Evolutionary conservation across 2,888 invertebrate genomes (phyloP), one percentile per base, ranked within the genome.

Genomic region (Eulithis testata): DNA sequence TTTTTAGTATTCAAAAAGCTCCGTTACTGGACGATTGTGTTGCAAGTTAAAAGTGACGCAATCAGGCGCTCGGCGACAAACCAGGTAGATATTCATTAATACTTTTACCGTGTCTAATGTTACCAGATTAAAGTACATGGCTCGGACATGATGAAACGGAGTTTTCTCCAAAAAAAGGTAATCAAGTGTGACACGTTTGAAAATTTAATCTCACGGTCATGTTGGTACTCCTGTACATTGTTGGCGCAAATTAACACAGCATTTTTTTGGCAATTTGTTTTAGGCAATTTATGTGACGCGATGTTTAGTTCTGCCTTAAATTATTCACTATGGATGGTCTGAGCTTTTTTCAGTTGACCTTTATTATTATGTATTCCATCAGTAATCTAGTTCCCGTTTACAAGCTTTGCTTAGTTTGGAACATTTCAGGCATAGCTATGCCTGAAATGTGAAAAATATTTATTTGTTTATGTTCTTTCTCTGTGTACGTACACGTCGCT

Each of bases 161-260:
- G 83, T 84, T 84, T 87, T 84, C 84, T 82, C 84, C 70, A 81
- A 81, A 78, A 85, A 87, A 87, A 78, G 81, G 85, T 87, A 87
- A 88, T 86, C 82, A 84, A 73, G 82, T 79, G 75, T 80, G 82
- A 77, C 83, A 80, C 83, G 85, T 87, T 88, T 86, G 84, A 86
- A 89, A 89, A 88, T 89, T 90, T 90, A 90, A 90, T 90, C 86
- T 84, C 82, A 79, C 80, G 79, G 80, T 78, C 88, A 80, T 89
- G 89, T 88, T 76, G 76, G 76, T 76, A 77, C 77, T 76, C 74
- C 77, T 80, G 78, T 77, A 78, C 74, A 73, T 73, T 72, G 79
- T 78, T 80, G 74, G 84, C 79, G 80, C 83, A 87, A 88, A 88
- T 88, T 87, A 86, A 84, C 79, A 79, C 78, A 83, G 78, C 76